Conservation (phyloP, 2,888 invertebrate species). For the Dyspetes luteomarginatus region DNA sequence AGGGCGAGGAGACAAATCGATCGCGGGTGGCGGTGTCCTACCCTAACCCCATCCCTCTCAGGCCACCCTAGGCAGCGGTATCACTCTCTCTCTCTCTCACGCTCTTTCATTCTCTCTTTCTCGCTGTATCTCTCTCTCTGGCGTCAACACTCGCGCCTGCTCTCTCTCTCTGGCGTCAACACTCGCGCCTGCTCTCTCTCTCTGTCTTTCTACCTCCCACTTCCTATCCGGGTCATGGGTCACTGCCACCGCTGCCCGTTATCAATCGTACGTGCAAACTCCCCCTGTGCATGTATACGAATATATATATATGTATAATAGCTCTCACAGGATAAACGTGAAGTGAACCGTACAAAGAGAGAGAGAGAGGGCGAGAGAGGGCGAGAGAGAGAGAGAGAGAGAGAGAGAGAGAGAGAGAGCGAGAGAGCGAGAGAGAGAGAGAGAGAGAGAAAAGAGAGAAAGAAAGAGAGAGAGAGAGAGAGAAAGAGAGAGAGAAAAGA, state of each 20-base stretch:
- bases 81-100: slow-evolving; percentile 29
- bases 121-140: slow-evolving; percentile 9
- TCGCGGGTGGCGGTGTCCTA: slow-evolving; percentile 76
- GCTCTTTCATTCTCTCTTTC: slow-evolving; percentile 65
- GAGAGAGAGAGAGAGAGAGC: neutral
- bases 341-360: slow-evolving; percentile 57
- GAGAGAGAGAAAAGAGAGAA: slow-evolving; percentile 25
- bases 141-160: slow-evolving; percentile 39
- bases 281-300: slow-evolving; percentile 52
- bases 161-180: slow-evolving; percentile 69
- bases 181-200: slow-evolving; percentile 52
- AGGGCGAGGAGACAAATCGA: slow-evolving; percentile 73
- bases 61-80: slow-evolving; percentile 56
- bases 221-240: slow-evolving; percentile 82
- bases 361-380: slow-evolving; percentile 20
- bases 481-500: slow-evolving; percentile 8
- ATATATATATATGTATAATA: slow-evolving; percentile 46
- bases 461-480: slow-evolving; percentile 9
- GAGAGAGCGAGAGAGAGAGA: slow-evolving; percentile 16
- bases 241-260: slow-evolving; percentile 79
- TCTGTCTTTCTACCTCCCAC: slow-evolving; percentile 53
- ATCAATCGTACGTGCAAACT: slow-evolving; percentile 69
- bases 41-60: slow-evolving; percentile 74
- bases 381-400: neutral
- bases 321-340: slow-evolving; percentile 54